These are phyloP conservation scores for Lasioglossum albipes DNA, from an alignment of 1,140 invertebrate genomes.

Conservation along the genomic window DNA sequence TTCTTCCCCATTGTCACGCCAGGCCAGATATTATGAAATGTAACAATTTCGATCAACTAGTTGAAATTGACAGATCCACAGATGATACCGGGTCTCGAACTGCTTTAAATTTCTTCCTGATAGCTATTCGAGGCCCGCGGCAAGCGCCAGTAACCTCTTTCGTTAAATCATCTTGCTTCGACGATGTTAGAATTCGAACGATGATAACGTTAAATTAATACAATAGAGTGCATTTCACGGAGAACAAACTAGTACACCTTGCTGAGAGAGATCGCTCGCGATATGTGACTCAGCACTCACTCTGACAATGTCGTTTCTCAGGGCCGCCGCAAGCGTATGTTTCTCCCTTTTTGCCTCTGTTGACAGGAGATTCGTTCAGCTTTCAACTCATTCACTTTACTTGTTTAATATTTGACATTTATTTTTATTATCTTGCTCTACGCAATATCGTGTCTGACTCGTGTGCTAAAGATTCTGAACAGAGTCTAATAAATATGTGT, in stretches of 20 bases:
- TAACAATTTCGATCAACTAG: neutral
- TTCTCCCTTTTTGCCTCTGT: slow-evolving; percentile 45
- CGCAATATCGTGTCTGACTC: too few relatives aligned
- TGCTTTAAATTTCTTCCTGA: slow-evolving; percentile 11
- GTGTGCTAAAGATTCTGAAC: too few relatives aligned
- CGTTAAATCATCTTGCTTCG: slow-evolving; percentile 39
- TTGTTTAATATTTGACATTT: neutral
- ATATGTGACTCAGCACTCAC: slow-evolving; percentile 73
- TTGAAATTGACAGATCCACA: slow-evolving; percentile 38
- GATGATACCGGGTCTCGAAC: slow-evolving; percentile 1
- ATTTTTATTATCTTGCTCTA: neutral
- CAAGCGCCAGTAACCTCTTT: slow-evolving; percentile 22
- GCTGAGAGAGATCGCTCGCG: slow-evolving; percentile 63
- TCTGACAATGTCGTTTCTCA: slow-evolving; percentile 65
- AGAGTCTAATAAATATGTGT: too few relatives aligned
- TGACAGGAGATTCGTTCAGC: neutral
- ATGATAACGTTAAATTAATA: slow-evolving; percentile 28
- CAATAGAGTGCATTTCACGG: slow-evolving; percentile 42
- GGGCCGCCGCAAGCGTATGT: slow-evolving; percentile 54
- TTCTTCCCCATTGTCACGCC: slow-evolving; percentile 36
- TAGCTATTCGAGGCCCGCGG: slow-evolving; percentile 44
- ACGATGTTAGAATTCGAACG: neutral
- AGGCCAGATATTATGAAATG: neutral
- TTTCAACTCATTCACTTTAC: neutral
- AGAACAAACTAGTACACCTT: slow-evolving; percentile 62